Conservation (phyloP, 2,797 vertebrate genomes). For the Pseudochirops cupreus region DNA sequence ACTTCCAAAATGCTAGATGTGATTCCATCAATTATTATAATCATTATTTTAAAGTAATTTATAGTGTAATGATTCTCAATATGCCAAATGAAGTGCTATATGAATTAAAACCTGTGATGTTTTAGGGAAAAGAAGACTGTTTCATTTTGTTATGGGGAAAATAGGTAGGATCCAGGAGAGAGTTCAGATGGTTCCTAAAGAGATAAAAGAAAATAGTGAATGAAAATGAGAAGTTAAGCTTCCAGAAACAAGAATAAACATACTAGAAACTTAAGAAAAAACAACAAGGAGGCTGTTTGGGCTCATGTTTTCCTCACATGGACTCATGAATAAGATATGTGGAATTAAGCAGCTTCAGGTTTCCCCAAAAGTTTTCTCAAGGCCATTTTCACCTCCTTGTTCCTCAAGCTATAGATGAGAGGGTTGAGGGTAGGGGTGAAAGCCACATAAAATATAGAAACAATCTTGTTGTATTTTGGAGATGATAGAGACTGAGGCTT, state of each 20-base stretch:
- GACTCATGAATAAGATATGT: background rate
- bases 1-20: background rate
- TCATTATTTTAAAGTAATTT: background rate
- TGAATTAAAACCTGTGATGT: background rate
- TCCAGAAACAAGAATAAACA: background rate
- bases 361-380: background rate
- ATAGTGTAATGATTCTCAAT: background rate
- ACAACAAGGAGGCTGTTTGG: background rate
- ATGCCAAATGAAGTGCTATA: background rate
- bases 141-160: background rate
- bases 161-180: background rate
- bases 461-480: background rate
- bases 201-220: background rate
- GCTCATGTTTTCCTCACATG: background rate
- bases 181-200: background rate
- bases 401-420: background rate
- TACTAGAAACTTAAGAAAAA: background rate
- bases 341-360: background rate
- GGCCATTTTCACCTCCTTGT: background rate
- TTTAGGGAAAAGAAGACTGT: background rate
- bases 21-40: background rate
- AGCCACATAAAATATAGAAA: background rate
- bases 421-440: background rate
- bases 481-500: slow-evolving; percentile 45
- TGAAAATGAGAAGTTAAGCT: background rate